Base-by-base conservation (phyloP, 2,888 invertebrate genomes). In the Drosophila neotestacea region DNA sequence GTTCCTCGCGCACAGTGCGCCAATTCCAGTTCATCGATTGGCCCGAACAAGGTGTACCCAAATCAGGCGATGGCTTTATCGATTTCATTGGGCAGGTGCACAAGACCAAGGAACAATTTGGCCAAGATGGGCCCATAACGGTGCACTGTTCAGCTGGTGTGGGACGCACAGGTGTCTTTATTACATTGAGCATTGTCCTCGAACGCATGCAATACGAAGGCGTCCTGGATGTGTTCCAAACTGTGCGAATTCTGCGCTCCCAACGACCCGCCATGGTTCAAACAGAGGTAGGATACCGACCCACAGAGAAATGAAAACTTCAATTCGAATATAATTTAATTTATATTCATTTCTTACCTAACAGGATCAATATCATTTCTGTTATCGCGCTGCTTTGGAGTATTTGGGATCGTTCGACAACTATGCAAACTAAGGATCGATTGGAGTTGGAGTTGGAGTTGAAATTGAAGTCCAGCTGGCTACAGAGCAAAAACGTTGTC, bases 241-340 rank as follows among this genome's bases (percentile, higher is more conserved):
- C 99, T 0, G 99, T 99, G 73, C 96, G 99, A 93, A 98, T 99
- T 93, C 94, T 99, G 87, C 96, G 99, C 91, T 99, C 99, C 77
- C 99, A 99, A 93, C 95, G 99, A 87, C 98, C 99, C 73, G 98
- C 98, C 85, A 99, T 99, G 99, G 99, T 99, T 87, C 99, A 99
- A 93, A 99, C 99, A 81, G 99, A 99, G 96, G 99, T 98, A 93
- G 91, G 91, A 38, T 6, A 10, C 2, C 3, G 2, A 32, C 32
- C 9, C 9, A 32, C 6, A 6, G 6, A 32, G 4, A 4, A 22
- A 16, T 22, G 16, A 22, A 22, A 22, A 4, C 13, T 1, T 22
- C 11, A 2, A 2, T 11, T 42, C 11, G 6, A 3, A 42, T 42
- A 27, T 11, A 30, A 39, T 22, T 11, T 30, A 28, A 28, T 11